Conservation (phyloP, 2,888 invertebrate genomes). For the Acleris sparsana region DNA sequence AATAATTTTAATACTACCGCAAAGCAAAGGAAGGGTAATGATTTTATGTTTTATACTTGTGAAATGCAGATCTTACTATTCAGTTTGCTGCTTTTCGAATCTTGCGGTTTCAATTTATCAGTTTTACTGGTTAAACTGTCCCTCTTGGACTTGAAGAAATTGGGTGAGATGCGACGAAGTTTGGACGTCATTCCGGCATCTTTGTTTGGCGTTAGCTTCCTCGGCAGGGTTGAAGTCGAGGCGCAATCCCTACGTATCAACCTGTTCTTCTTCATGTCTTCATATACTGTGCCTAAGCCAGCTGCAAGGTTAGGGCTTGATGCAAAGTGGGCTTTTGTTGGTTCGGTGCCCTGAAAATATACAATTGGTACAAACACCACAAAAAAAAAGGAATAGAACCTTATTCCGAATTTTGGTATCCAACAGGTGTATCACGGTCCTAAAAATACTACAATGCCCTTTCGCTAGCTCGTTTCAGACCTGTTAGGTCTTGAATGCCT, state of each 20-base stretch:
- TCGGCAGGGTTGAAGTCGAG: slow-evolving; percentile 60
- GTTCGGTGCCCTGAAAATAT: slow-evolving; percentile 59
- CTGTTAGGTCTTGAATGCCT: too few species aligned
- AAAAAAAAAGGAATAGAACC: too few species aligned
- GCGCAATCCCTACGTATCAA: slow-evolving; percentile 63
- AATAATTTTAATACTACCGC: too few species aligned
- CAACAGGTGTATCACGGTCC: too few species aligned
- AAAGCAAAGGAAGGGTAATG: too few species aligned
- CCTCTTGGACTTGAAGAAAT: slow-evolving; percentile 60
- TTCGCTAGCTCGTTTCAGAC: too few species aligned
- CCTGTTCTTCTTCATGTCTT: slow-evolving; percentile 54
- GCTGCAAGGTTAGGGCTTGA: slow-evolving; percentile 75
- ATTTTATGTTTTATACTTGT: too few species aligned
- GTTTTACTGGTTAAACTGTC: slow-evolving; percentile 46
- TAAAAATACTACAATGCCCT: too few species aligned
- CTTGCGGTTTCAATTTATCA: slow-evolving; percentile 50
- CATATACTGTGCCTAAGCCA: slow-evolving; percentile 48
- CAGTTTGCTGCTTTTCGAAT: slow-evolving; percentile 55
- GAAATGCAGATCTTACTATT: slow-evolving; percentile 52
- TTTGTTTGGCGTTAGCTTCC: slow-evolving; percentile 48
- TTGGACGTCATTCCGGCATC: slow-evolving; percentile 54
- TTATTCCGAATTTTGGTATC: too few species aligned
- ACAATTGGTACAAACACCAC: background rate
- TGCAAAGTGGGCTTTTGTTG: slow-evolving; percentile 64
- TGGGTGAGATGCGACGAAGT: slow-evolving; percentile 66